Conservation (phyloP, 1,140 invertebrate genomes). For the Akabosia matsudoensis region DNA sequence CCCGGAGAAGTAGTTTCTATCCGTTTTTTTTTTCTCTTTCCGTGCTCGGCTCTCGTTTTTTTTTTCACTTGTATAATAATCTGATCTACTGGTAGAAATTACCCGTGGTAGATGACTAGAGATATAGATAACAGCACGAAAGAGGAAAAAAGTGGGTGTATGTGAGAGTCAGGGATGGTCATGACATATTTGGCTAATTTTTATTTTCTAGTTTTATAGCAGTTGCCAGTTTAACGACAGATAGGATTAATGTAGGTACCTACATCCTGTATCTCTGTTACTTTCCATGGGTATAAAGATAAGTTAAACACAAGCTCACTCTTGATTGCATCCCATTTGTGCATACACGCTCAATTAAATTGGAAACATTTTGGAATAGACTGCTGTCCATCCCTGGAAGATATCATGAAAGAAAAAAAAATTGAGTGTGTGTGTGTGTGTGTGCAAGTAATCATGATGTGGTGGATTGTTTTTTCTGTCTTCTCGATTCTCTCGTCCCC, state of each 20-base stretch:
- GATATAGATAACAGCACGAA: not conserved
- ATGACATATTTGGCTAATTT: too few relatives aligned
- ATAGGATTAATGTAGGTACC: too few relatives aligned
- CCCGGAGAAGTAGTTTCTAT: constrained; percentile 1
- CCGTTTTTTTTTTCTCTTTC: not conserved
- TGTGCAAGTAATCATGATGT: not conserved
- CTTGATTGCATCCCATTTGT: too few relatives aligned
- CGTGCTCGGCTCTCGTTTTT: not conserved
- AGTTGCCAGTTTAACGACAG: too few relatives aligned
- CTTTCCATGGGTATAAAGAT: too few relatives aligned
- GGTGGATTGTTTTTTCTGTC: constrained; percentile 10
- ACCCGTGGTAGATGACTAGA: constrained; percentile 1
- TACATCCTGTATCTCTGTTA: too few relatives aligned
- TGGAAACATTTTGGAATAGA: too few relatives aligned
- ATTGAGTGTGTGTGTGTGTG: not conserved
- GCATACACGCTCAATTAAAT: too few relatives aligned
- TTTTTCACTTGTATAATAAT: not conserved
- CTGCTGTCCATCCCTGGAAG: too few relatives aligned
- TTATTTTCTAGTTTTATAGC: too few relatives aligned
- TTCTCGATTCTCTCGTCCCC: not conserved
- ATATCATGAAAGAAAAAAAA: not conserved
- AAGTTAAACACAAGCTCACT: too few relatives aligned
- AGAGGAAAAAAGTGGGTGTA: not conserved
- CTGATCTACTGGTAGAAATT: not conserved
- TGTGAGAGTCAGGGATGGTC: not conserved